Base-by-base conservation (phyloP, 2,888 invertebrate species). In the Uropetala carovei region DNA sequence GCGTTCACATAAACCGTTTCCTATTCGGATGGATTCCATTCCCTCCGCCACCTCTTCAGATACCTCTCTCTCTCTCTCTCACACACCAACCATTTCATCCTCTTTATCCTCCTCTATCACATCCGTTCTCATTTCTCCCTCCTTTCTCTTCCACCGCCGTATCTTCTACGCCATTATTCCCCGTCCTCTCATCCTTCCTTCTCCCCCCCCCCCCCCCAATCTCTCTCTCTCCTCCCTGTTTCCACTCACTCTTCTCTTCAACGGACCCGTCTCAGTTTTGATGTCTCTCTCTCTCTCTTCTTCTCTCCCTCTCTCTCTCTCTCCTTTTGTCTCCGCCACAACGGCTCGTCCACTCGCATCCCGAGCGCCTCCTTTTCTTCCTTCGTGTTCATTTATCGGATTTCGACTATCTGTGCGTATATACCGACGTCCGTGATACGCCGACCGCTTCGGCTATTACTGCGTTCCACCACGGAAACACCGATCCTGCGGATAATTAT, bases 401-500 rank as follows among this genome's bases (percentile, higher is more conserved):
- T 83, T 56, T 13, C 18, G 27, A 27, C 16, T 27, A 56, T 18
- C 83, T n/a, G 18, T 18, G 83, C 9, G 14, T 16, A 83, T 83
- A 18, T 30, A 56, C 83, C 43, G 83, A 57, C 43, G n/a, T 83
- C 43, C 56, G 56, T 27, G 18, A 10, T 56, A 18, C 9, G 30
- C 22, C 18, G 5, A 64, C 64, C 43, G 43, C 5, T 18, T 14
- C 82, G 11, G 82, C 30, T 83, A 16, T 14, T 14, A 57, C 27
- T 43, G 27, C 83, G 83, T 56, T 57, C 43, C 56, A 43, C 43
- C 43, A 83, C 83, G 83, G 43, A 8, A 18, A 56, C 16, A 56
- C 83, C 57, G 83, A 83, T 83, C 57, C 57, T 16, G n/a, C 57
- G 83, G 83, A 83, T 83, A 83, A 83, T n/a, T 83, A 83, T 83